Evolutionary conservation across 2,113 vertebrate genomes (phyloP).

Genomic region (Epinephelus cyanopodus): DNA sequence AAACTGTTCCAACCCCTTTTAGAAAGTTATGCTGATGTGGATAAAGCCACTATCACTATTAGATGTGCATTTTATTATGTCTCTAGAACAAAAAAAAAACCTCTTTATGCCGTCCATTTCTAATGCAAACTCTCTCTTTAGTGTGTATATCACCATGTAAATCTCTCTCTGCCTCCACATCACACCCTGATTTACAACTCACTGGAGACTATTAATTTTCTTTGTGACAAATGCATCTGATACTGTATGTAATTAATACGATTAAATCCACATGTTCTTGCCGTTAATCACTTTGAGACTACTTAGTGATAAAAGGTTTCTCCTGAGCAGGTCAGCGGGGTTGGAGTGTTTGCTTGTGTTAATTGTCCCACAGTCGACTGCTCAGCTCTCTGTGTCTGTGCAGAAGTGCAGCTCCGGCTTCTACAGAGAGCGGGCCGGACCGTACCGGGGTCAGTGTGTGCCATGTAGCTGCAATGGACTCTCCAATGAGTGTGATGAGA

Average conservation of each 20-base stretch:
- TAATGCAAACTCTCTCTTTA: not conserved
- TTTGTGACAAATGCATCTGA: not conserved
- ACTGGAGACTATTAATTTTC: not conserved
- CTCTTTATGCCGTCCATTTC: not conserved
- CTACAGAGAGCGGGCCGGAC: conserved; percentile 83
- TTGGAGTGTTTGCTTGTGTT: conserved; percentile 1
- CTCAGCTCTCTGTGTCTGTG: conserved; percentile 12
- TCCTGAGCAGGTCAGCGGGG: not conserved
- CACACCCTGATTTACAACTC: not conserved
- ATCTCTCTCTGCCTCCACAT: not conserved
- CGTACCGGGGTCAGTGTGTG: conserved; percentile 83
- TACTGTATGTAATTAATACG: not conserved
- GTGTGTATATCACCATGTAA: not conserved
- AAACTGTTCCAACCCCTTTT: not conserved
- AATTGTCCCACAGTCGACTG: not conserved
- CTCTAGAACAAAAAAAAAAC: not conserved
- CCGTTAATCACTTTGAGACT: conserved; percentile 10
- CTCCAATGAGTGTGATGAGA: conserved; percentile 86
- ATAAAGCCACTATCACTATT: not conserved
- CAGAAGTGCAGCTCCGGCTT: conserved; percentile 88
- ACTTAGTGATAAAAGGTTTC: not conserved
- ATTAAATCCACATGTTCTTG: not conserved
- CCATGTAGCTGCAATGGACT: conserved; percentile 90
- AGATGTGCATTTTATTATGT: not conserved
- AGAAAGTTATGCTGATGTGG: not conserved